Evolutionary conservation across 2,113 vertebrate genomes (phyloP), one percentile per base, ranked within the genome.

Genomic region (Gadus macrocephalus): DNA sequence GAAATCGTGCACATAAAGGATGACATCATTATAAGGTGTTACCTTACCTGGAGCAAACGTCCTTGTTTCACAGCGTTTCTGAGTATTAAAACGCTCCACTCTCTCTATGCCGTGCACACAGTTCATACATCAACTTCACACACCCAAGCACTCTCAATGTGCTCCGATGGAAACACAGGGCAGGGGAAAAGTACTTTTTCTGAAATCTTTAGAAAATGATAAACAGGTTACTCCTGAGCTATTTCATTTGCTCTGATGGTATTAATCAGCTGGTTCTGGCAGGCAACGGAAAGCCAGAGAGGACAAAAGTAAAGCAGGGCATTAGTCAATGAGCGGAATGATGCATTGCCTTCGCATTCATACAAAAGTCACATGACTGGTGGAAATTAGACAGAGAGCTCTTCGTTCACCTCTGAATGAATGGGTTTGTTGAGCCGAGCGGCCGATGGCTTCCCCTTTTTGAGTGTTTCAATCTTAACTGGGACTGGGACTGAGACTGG

Each of bases 211-310:
- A 31, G 31, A 75, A 80, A 84, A 85, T 90, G 89, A 90, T 89
- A 85, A 90, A 88, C 87, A 89, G 77, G 87, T 86, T 87, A 80
- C 77, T 85, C 80, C 74, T 77, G 14, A 70, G 82, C 83, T 84
- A 85, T 90, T 83, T 87, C 83, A 90, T 89, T 90, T 90, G 81
- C 83, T 77, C 75, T 81, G 76, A 87, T 83, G 86, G 82, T 83
- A 87, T 90, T 90, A 89, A 89, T 90, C 86, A 89, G 84, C 68
- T 80, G 82, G 81, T 75, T 83, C 66, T 82, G 73, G 83, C 77
- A 70, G 89, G 86, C 71, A 73, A 83, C 20, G 77, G 75, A 59
- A 70, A 81, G 73, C 76, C 68, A 60, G 79, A 85, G 82, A 89
- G 87, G 86, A 89, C 86, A 82, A 86, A 86, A 86, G 86, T 83